These are phyloP conservation scores for Oscheius sp. DNA, from an alignment of 1,140 invertebrate genomes.

Conservation along the genomic window DNA sequence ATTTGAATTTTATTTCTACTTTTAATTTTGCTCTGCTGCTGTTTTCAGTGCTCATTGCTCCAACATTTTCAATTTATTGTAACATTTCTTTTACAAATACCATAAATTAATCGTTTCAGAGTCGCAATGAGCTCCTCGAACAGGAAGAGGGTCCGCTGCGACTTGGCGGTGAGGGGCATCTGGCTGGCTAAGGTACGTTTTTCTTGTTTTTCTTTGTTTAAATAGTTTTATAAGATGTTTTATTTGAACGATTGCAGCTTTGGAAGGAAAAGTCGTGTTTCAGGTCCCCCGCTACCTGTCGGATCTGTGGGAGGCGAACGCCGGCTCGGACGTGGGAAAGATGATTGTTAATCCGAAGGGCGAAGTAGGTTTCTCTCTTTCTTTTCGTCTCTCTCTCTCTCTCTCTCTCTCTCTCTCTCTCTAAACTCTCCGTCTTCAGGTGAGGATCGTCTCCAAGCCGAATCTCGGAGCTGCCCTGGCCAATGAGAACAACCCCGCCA, in stretches of 20 bases:
- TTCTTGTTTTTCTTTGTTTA: not conserved
- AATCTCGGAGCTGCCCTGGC: not conserved
- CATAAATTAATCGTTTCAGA: too few species aligned
- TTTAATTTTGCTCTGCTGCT: too few species aligned
- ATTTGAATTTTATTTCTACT: too few species aligned
- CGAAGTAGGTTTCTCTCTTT: not conserved
- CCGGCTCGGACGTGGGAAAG: slow-evolving; percentile 47
- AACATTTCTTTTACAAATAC: too few species aligned
- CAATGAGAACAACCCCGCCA: not conserved
- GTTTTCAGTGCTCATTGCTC: too few species aligned
- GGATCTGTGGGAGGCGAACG: slow-evolving; percentile 52
- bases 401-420: too few species aligned
- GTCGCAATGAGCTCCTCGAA: too few species aligned
- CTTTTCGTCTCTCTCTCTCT: not conserved
- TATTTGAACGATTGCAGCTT: too few species aligned
- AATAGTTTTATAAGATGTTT: too few species aligned
- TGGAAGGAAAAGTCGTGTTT: not conserved
- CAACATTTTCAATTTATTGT: too few species aligned
- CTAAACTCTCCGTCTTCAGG: not conserved
- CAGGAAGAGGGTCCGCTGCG: slow-evolving; percentile 24
- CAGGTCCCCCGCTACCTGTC: slow-evolving; percentile 22
- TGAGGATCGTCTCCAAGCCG: not conserved
- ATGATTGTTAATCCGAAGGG: slow-evolving; percentile 15
- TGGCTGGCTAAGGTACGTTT: slow-evolving; percentile 55
- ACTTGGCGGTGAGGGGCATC: slow-evolving; percentile 34